Conservation (phyloP, 2,113 vertebrate genomes). For the Phycodurus eques region DNA sequence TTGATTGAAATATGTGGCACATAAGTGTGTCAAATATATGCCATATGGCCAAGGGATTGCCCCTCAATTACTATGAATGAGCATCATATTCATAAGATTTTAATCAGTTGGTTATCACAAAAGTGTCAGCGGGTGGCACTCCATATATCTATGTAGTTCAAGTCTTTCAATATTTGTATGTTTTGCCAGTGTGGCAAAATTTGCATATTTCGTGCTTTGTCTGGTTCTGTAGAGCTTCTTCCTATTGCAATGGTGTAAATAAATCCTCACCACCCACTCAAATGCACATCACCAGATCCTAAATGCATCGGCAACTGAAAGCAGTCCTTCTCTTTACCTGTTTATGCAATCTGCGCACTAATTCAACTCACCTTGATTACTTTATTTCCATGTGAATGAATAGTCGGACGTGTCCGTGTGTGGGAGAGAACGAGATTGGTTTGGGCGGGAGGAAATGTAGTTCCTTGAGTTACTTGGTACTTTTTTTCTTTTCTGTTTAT, state of each 20-base stretch:
- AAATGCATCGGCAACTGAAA: conserved; percentile 45
- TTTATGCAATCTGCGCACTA: conserved; percentile 59
- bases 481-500: conserved; percentile 63
- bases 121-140: conserved; percentile 65
- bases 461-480: conserved; percentile 34
- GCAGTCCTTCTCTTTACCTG: conserved; percentile 52
- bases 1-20: conserved; percentile 17
- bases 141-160: conserved; percentile 3
- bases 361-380: conserved; percentile 74
- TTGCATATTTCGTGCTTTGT: conserved; percentile 11
- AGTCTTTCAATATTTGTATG: conserved; percentile 16
- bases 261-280: conserved; percentile 35
- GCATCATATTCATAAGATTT: conserved; percentile 52
- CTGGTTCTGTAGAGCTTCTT: conserved; percentile 23
- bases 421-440: conserved; percentile 26
- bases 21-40: conserved; percentile 20
- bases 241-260: conserved; percentile 27
- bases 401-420: conserved; percentile 15
- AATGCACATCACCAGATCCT: conserved; percentile 33
- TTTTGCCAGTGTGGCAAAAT: conserved; percentile 2
- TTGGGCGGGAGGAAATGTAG: conserved; percentile 34
- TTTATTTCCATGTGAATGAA: conserved; percentile 51
- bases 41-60: conserved; percentile 11
- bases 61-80: conserved; percentile 8
- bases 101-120: conserved; percentile 63